Conservation (phyloP, 2,113 vertebrate species). For the Thunnus thynnus region DNA sequence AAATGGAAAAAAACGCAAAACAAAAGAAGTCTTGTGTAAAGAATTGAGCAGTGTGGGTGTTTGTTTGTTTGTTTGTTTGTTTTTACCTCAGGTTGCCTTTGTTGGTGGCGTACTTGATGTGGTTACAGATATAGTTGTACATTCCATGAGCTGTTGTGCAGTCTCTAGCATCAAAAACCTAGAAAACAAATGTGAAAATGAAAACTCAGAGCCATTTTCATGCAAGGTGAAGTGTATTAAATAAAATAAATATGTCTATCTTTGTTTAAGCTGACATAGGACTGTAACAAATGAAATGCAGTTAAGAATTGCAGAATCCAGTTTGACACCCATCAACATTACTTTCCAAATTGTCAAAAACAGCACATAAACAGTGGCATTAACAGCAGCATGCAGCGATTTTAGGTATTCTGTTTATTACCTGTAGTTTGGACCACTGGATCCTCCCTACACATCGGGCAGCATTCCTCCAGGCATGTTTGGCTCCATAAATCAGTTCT, state of each 20-base stretch:
- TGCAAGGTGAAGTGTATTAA: too few relatives aligned
- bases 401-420: slow-evolving; percentile 42
- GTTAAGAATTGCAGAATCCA: background rate
- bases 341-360: background rate
- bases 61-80: background rate
- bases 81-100: slow-evolving; percentile 97
- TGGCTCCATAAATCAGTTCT: slow-evolving; percentile 96
- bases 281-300: background rate
- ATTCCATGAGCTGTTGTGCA: slow-evolving; percentile 97
- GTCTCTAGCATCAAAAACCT: slow-evolving; percentile 98
- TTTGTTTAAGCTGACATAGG: background rate
- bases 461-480: slow-evolving; percentile 97
- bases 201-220: background rate
- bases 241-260: background rate
- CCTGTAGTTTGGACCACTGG: slow-evolving; percentile 99
- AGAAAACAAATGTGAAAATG: slow-evolving; percentile 1
- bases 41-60: background rate
- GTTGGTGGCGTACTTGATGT: slow-evolving; percentile 99
- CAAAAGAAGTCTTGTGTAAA: background rate
- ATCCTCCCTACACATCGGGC: slow-evolving; percentile 96
- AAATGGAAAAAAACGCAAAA: slow-evolving; percentile 4
- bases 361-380: background rate
- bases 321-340: background rate
- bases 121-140: slow-evolving; percentile 99
- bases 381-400: background rate